Percentiles rank a stretch among this genome's conserved stretches.
These are phyloP conservation scores for Xestobium rufovillosum DNA, from an alignment of 2,888 invertebrate species.

Conservation along the genomic window DNA sequence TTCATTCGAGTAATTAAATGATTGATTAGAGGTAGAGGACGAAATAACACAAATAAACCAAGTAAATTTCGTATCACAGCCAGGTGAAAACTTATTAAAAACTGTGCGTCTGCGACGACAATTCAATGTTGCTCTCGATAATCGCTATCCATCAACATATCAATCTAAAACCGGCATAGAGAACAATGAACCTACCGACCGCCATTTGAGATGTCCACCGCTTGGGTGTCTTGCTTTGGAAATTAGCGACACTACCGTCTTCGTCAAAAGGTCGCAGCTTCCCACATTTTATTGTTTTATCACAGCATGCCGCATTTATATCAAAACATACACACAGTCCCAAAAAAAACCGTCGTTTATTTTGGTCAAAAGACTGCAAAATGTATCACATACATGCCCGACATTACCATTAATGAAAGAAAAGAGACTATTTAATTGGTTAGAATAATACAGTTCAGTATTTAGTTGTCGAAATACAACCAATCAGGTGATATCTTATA, in stretches of 20 bases:
- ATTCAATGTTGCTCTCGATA: too few relatives aligned
- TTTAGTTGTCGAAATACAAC: slow-evolving; percentile 45
- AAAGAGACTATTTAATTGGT: slow-evolving; percentile 44
- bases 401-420: slow-evolving; percentile 36
- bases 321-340: slow-evolving; percentile 16
- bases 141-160: slow-evolving; percentile 36
- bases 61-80: too few relatives aligned
- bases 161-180: slow-evolving; percentile 38
- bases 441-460: slow-evolving; percentile 45
- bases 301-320: slow-evolving; percentile 18
- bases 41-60: too few relatives aligned
- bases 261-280: slow-evolving; percentile 36
- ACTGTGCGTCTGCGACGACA: too few relatives aligned
- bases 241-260: slow-evolving; percentile 39
- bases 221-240: slow-evolving; percentile 43
- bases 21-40: slow-evolving; percentile 37
- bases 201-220: slow-evolving; percentile 49
- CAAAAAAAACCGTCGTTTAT: slow-evolving; percentile 6
- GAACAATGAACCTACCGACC: slow-evolving; percentile 51
- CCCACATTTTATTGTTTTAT: slow-evolving; percentile 30
- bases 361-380: slow-evolving; percentile 6
- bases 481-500: slow-evolving; percentile 46
- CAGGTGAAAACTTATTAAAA: too few relatives aligned
- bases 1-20: slow-evolving; percentile 39
- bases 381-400: slow-evolving; percentile 26